Evolutionary conservation across 2,888 invertebrate species (phyloP).

Genomic region (Deilephila porcellus): DNA sequence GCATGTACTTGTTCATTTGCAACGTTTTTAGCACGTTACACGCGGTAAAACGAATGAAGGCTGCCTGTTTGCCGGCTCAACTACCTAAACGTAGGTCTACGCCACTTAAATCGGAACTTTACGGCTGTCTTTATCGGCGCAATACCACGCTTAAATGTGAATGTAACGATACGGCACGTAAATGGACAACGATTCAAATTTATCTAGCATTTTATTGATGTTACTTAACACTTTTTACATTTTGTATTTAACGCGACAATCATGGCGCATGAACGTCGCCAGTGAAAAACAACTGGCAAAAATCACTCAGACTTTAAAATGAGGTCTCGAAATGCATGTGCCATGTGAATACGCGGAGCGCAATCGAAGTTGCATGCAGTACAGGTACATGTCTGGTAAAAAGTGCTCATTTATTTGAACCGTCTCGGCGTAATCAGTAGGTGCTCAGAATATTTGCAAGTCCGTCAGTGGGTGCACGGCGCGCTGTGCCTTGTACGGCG

Average conservation of each 20-base stretch:
- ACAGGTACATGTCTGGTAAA: conserved; percentile 38
- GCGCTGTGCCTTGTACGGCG: conserved; percentile 10
- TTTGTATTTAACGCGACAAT: conserved; percentile 35
- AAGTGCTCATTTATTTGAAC: conserved; percentile 40
- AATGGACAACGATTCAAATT: conserved; percentile 58
- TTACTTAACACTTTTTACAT: conserved; percentile 33
- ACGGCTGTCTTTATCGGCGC: conserved; percentile 70
- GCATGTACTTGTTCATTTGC: conserved; percentile 51
- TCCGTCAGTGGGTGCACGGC: conserved; percentile 46
- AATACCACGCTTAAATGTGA: conserved; percentile 63
- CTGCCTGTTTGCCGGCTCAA: conserved; percentile 47
- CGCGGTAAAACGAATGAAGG: conserved; percentile 50
- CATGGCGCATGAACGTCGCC: conserved; percentile 45
- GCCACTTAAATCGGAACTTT: conserved; percentile 73
- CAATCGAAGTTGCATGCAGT: conserved; percentile 38
- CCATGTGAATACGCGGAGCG: conserved; percentile 34
- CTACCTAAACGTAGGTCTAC: conserved; percentile 56
- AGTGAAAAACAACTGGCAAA: conserved; percentile 25
- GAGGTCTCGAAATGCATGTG: conserved; percentile 28
- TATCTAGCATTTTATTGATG: conserved; percentile 66
- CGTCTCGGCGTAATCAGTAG: conserved; percentile 47
- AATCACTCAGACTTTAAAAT: conserved; percentile 31
- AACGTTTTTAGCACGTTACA: conserved; percentile 53
- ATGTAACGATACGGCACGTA: conserved; percentile 56
- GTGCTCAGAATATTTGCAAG: conserved; percentile 53